Evolutionary conservation across 2,797 vertebrate species (phyloP), one percentile per base, ranked within the genome.

Genomic region (Enoplosus armatus): DNA sequence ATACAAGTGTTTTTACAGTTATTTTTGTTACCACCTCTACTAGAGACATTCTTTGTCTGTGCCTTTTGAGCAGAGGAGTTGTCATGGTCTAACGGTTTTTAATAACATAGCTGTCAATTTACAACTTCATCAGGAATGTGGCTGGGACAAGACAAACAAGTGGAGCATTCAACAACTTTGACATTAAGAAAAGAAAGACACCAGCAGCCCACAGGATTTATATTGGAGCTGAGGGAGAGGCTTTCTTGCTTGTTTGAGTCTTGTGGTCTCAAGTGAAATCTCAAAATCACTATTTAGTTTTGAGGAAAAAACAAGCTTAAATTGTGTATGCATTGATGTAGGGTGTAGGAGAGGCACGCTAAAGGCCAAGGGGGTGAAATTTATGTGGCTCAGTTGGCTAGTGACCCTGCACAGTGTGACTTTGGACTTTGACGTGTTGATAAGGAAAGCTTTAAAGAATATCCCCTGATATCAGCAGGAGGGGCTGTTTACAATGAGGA

Each of bases 81-180:
- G 70, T 85, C 72, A 86, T 47, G 83, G 73, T 89, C 75, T 26
- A 47, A 24, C 3, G 69, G 56, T 72, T 88, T 84, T 87, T 87
- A 86, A 89, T 88, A 86, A 89, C 37, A 31, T 35, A 14, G 68
- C 59, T 76, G 72, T 80, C 68, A 82, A 79, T 81, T 76, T 77
- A 60, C 41, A 74, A 79, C 73, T 51, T 10, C 20, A 62, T 11
- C 41, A 87, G 79, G 84, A 86, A 87, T 81, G 89, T 80, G 35
- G 18, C 10, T 18, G 0, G 35, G 59, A 77, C 51, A 72, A 82
- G 63, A 72, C 26, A 85, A 80, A 79, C 51, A 77, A 51, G 26
- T 29, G 47, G 47, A 68, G 24, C 26, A 29, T 54, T 26, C n/a
- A 24, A 67, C 27, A 62, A 41, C 43, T 60, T 14, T 77, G 35